Base-by-base conservation (phyloP, 1,140 invertebrate genomes). In the Zaprionus nigranus region DNA sequence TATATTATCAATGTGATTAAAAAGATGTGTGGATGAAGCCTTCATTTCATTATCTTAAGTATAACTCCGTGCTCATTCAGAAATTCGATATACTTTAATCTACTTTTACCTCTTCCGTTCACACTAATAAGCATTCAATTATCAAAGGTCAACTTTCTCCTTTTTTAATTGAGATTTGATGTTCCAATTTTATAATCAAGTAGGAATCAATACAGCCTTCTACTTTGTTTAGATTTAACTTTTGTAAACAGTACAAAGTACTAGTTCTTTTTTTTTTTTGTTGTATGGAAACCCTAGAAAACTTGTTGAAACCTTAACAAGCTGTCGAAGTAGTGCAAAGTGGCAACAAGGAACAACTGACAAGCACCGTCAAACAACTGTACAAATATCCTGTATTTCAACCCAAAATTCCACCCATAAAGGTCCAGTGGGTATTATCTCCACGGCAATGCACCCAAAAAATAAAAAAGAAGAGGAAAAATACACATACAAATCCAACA, bases 371-470 rank as follows among this genome's bases (percentile, higher is more conserved):
- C 49, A 58, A 65, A 64, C 73, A 79, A 84, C 75, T 79, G 84
- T 76, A 66, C 81, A 90, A 90, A 76, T 74, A 68, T 71, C 43
- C 36, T 17, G 17, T 22, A 60, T 73, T 73, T 76, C 40, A 26
- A 61, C 56, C 58, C 38, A 66, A 75, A 57, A 43, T 58, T 26
- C 46, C 46, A 59, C 22, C 61, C 40, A 69, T 68, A 68, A 81
- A 78, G 53, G 43, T 74, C 63, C 66, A 66, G 57, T 64, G 46
- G 77, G 84, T 70, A 88, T 84, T 88, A 90, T 88, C 85, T 84
- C 85, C 85, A 79, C 74, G 73, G 85, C 85, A 88, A 88, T 87
- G 59, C 70, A 62, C 22, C 40, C 36, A 58, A 66, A 38, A 56
- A 72, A 46, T 77, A 63, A 71, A 70, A 66, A 57, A n/a, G 26